Evolutionary conservation across 2,113 vertebrate genomes (phyloP).

Genomic region (Microtus ochrogaster): DNA sequence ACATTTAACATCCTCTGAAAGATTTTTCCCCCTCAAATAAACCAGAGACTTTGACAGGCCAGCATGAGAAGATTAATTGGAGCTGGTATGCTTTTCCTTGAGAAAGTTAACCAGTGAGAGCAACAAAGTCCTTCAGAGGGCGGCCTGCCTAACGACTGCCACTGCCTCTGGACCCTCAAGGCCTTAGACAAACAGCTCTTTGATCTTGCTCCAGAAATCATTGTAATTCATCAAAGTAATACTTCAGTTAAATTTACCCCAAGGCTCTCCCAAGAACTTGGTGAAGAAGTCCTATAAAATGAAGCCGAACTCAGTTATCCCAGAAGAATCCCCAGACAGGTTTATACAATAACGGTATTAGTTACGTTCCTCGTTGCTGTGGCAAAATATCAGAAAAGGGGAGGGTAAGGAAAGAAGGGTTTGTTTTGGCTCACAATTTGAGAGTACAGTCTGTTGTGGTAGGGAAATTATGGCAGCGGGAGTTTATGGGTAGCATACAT

Average conservation of each 20-base stretch:
- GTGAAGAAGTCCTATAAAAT: conserved; percentile 56
- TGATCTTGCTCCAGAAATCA: conserved; percentile 61
- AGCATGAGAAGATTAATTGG: background rate
- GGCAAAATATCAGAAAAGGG: background rate
- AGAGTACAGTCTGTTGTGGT: background rate
- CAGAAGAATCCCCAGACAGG: conserved; percentile 11
- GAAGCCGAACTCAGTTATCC: background rate
- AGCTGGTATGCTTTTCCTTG: background rate
- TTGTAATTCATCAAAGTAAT: conserved; percentile 64
- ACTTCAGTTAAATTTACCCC: conserved; percentile 52
- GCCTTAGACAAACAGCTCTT: conserved; percentile 59
- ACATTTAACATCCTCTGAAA: conserved; percentile 26
- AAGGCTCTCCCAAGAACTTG: conserved; percentile 37
- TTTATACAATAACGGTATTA: background rate
- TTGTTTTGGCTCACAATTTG: background rate
- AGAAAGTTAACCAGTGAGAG: conserved; percentile 51
- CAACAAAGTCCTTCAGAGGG: conserved; percentile 29
- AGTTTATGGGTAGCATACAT: background rate
- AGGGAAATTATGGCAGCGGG: background rate
- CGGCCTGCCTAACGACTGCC: conserved; percentile 46
- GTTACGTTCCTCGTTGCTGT: background rate
- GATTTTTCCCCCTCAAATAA: conserved; percentile 41
- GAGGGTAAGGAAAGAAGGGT: background rate
- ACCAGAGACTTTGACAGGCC: background rate
- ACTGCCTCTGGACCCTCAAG: conserved; percentile 56